Base-by-base conservation (phyloP, 2,797 vertebrate genomes). In the Chromis chromis region DNA sequence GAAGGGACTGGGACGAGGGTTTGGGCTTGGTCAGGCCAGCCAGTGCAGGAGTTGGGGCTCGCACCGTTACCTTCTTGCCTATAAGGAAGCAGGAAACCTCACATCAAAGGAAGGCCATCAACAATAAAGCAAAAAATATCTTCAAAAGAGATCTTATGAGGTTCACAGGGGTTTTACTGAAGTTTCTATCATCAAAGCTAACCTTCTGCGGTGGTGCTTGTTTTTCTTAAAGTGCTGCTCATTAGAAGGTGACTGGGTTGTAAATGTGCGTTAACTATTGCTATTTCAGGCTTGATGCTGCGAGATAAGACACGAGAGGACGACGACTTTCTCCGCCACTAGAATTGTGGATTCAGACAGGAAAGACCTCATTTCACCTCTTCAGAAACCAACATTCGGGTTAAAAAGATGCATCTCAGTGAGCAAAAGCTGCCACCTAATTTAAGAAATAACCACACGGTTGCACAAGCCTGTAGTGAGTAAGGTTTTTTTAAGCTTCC, bases 31-130 rank as follows among this genome's bases (percentile, higher is more conserved):
- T 94, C 1, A 96, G 82, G 50, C 96, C 93, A 1, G 94, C 90
- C 16, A 93, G 92, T 0, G 94, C 95, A 0, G 96, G 94, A 0
- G 95, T 95, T 0, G 96, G 96, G 28, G 96, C 96, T 56, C 96
- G 95, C 9, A 97, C 92, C 6, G 94, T 96, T 65, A 97, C 96
- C 86, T 95, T 97, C 83, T 96, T 97, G 49, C 93, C 97, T 98
- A 87, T 3, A 4, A 57, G 65, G 25, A 8, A 48, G 25, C 4
- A 53, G 22, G 12, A 62, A 58, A 57, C 59, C 6, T 13, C 1
- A 81, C 19, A 60, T 73, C 13, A 86, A 58, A 72, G 31, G 22
- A 28, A 24, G 8, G 10, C 28, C 39, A 54, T 16, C 58, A 68
- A 72, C 13, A n/a, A 52, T 17, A 48, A 46, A 46, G 16, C 13